These are phyloP conservation scores for Syngnathus floridae DNA, from an alignment of 2,113 vertebrate genomes.

Conservation along the genomic window DNA sequence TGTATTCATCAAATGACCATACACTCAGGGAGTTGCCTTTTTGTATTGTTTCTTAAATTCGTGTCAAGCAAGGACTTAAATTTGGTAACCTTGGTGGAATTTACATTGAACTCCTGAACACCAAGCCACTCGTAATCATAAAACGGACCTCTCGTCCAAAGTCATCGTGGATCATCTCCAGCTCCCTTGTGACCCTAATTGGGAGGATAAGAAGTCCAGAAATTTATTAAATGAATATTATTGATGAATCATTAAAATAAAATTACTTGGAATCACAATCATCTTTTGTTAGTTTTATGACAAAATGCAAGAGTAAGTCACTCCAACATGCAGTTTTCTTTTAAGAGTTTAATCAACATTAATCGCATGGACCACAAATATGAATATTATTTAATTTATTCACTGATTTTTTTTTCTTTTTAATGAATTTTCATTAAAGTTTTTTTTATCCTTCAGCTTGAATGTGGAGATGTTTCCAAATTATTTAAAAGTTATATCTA, in stretches of 20 bases:
- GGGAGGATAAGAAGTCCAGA: not conserved
- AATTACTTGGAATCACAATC: no score
- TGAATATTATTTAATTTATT: no score
- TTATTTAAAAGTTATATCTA: not conserved
- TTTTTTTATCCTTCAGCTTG: no score
- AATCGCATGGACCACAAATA: no score
- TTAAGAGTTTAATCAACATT: no score
- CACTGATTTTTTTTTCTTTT: no score
- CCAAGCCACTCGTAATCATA: not conserved
- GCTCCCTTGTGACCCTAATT: not conserved
- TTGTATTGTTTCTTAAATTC: not conserved
- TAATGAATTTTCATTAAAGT: no score
- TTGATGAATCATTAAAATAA: no score
- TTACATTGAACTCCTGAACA: not conserved
- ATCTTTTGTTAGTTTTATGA: no score
- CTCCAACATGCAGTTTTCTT: no score
- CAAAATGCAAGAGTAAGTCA: no score
- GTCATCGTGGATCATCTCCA: not conserved
- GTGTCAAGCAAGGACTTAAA: not conserved
- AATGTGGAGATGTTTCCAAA: no score
- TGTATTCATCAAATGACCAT: slow-evolving; percentile 84
- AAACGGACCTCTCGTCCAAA: not conserved
- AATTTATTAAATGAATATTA: not conserved
- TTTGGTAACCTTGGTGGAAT: not conserved
- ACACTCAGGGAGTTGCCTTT: not conserved